Evolutionary conservation across 2,888 invertebrate species (phyloP), one percentile per base, ranked within the genome.

Genomic region (Thysanoteuthis rhombus): DNA sequence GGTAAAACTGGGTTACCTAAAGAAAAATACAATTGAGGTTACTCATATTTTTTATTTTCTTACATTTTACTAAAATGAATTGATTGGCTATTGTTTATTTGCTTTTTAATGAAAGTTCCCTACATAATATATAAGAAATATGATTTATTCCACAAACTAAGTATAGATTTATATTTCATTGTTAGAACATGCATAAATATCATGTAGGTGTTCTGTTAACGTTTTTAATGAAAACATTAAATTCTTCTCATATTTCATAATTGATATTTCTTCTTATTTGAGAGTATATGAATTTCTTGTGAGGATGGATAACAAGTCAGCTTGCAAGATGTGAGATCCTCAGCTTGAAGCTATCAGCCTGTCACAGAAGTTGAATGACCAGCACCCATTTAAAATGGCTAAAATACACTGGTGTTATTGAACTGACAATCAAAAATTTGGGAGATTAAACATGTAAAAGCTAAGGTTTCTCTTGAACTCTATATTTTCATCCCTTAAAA

Each of bases 1-100:
- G 75, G 75, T 75, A 75, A 75, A 75, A 75, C 75, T 75, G 75
- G 75, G 75, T 75, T 75, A 75, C n/a, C 75, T 75, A 75, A 75
- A 36, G 75, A 75, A 75, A 75, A n/a, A 28, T 25, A 75, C 75
- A 75, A 52, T 52, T 52, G 52, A 75, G 75, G 75, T 75, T 75
- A 75, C 75, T 75, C 75, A n/a, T 75, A n/a, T 75, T 75, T 75
- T 75, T 75, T n/a, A n/a, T n/a, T 75, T 75, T n/a, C n/a, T n/a
- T 75, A 52, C n/a, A 36, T 75, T 75, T 75, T n/a, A 75, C 75
- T 75, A 75, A 75, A 75, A 75, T 75, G 75, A 75, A 75, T 75
- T 75, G 75, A 75, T 75, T 75, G 75, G 75, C n/a, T 75, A 75
- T 75, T 75, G n/a, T n/a, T 75, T 75, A n/a, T 75, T 75, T 75